Base-by-base conservation (phyloP, 2,888 invertebrate genomes). In the Plebejus argus region DNA sequence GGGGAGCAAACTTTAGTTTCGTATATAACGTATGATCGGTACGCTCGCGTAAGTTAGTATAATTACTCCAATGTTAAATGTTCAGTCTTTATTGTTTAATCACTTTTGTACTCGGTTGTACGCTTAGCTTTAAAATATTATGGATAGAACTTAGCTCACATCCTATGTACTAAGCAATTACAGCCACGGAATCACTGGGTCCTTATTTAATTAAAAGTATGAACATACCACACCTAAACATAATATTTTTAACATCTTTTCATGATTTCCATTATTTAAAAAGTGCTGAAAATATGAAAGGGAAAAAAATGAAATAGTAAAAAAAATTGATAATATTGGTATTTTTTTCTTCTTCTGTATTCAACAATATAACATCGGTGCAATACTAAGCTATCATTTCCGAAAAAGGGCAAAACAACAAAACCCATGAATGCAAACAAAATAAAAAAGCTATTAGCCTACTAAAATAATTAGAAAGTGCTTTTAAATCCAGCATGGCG, bases 391-490 rank as follows among this genome's bases (percentile, higher is more conserved):
- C 61, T 23, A 45, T 45, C 0, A 33, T 66, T 33, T 66, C 28
- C 66, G 15, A 18, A 66, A 28, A 66, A 66, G 66, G 66, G 28
- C 28, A 66, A 28, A 66, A 66, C 66, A 66, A 66, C 28, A 20
- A 28, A 28, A 66, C 10, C 28, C 66, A 66, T 66, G 28, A 66
- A 66, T 66, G 28, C 20, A 33, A 66, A 66, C 18, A 5, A 33
- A 66, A 66, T 49, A 45, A 72, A 72, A 72, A 1, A 20, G 20
- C 23, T 45, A 72, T 20, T 39, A 72, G 45, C 45, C 45, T 39
- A 71, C 39, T 71, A 71, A 71, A 71, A 71, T 45, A 8, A 74
- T 74, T 74, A 49, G 53, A 74, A 74, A 74, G 74, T 74, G 74
- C 7, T 49, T 28, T 15, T 72, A 72, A 18, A 74, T 49, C 20